Base-by-base conservation (phyloP, 2,888 invertebrate genomes). In the Drosophila yooni region DNA sequence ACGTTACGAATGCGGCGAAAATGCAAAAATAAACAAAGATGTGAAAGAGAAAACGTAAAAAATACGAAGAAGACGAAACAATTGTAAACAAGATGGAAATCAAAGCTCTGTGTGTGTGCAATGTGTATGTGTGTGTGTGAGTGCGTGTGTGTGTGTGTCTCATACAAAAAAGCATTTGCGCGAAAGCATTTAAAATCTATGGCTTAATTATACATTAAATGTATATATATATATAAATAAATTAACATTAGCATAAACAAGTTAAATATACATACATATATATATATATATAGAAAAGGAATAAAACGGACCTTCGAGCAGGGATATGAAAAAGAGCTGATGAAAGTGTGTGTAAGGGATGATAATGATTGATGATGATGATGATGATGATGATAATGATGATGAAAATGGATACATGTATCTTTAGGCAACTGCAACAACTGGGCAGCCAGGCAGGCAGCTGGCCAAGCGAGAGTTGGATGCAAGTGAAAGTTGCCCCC, bases 401-500 rank as follows among this genome's bases (percentile, higher is more conserved):
- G 54, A 70, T 51, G 50, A 67, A 53, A 33, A 50, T 69, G 33
- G 46, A n/a, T 43, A 18, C 38, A 65, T 21, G 11, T 33, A n/a
- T 38, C 7, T 33, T 46, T 7, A 13, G 46, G 13, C 33, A 62
- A 62, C 52, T 65, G 25, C 46, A 27, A 31, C 46, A 27, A 31
- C 29, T n/a, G 27, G 21, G n/a, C 27, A 15, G 43, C 65, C 64
- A 36, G 38, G 40, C 62, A 58, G 63, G 59, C 56, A 57, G 40
- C 56, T 60, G 58, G 54, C 52, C 53, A 70, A 54, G 63, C 67
- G 53, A 61, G 67, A 34, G 61, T 57, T 57, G 61, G 50, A 50
- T 51, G 67, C 81, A 72, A 82, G 82, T 80, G 80, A 82, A 73
- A 84, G 80, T 80, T 73, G 83, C 68, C 53, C 56, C 65, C 63